Percentiles rank a stretch among this genome's conserved stretches.
These are phyloP conservation scores for Glossosoma conforme DNA, from an alignment of 1,140 invertebrate genomes.

Conservation along the genomic window DNA sequence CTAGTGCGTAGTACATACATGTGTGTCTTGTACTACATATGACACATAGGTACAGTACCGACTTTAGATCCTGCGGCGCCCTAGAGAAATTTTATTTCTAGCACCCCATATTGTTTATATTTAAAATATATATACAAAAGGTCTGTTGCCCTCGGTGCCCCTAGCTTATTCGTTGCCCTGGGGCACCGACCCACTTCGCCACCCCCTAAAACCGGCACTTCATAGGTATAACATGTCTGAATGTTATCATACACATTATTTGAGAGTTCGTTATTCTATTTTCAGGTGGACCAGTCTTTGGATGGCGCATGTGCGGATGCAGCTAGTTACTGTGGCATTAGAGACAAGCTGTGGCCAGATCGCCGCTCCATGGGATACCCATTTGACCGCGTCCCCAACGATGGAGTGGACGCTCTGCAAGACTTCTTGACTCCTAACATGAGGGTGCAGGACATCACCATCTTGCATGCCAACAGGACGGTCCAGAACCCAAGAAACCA, in stretches of 20 bases:
- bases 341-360: constrained; percentile 63
- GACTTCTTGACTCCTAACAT: constrained; percentile 57
- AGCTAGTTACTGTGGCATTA: constrained; percentile 63
- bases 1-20: no score
- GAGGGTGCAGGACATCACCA: constrained; percentile 50
- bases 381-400: constrained; percentile 55
- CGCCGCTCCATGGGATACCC: constrained; percentile 65
- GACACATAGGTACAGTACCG: no score
- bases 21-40: neutral
- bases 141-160: no score
- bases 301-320: constrained; percentile 55
- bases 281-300: constrained; percentile 23
- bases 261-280: no score
- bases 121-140: no score
- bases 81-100: no score
- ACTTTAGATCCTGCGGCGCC: no score
- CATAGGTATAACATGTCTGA: neutral
- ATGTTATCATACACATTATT: neutral
- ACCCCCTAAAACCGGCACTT: no score
- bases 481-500: constrained; percentile 24
- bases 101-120: no score
- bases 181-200: no score
- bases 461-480: constrained; percentile 31
- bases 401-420: constrained; percentile 50
- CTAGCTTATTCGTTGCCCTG: no score